phyloP scores from a whole-genome alignment of 2,888 invertebrate genomes.

The Stictocephala bisonia region DNA sequence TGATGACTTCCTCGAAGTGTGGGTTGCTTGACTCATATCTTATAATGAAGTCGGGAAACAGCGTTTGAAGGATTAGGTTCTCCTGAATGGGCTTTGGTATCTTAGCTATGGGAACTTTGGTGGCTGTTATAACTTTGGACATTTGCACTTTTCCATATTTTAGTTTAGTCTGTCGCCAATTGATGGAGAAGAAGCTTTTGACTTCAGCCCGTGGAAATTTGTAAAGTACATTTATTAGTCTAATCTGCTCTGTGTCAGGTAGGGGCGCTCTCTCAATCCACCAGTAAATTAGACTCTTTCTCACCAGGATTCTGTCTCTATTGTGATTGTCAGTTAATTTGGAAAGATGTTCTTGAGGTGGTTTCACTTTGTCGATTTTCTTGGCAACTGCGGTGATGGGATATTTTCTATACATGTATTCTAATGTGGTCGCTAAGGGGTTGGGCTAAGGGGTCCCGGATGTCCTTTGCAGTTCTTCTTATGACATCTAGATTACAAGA shows the following conservation, averaged over 20 bases:
- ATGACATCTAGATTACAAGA: too few relatives aligned
- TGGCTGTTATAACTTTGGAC: background rate
- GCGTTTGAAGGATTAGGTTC: background rate
- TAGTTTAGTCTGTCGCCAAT: background rate
- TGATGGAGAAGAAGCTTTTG: background rate
- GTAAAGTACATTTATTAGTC: background rate
- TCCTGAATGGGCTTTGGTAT: background rate
- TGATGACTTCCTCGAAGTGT: background rate
- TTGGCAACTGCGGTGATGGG: background rate
- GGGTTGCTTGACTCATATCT: background rate
- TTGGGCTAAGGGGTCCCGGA: too few relatives aligned
- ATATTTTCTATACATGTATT: background rate
- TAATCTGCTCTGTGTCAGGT: background rate
- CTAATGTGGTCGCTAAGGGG: background rate
- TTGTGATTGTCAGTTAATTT: conserved; percentile 64
- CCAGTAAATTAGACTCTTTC: background rate
- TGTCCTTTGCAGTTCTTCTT: too few relatives aligned
- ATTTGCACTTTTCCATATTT: background rate
- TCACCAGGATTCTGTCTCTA: background rate
- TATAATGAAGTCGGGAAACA: background rate
- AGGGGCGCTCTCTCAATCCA: background rate
- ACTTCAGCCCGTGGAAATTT: background rate
- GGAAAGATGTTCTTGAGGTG: conserved; percentile 57
- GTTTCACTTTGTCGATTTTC: background rate
- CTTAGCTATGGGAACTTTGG: background rate